Percentiles rank a stretch among this genome's conserved stretches.
These are phyloP conservation scores for Gnathonemus longibarbis DNA, from an alignment of 2,113 vertebrate species.

Conservation along the genomic window DNA sequence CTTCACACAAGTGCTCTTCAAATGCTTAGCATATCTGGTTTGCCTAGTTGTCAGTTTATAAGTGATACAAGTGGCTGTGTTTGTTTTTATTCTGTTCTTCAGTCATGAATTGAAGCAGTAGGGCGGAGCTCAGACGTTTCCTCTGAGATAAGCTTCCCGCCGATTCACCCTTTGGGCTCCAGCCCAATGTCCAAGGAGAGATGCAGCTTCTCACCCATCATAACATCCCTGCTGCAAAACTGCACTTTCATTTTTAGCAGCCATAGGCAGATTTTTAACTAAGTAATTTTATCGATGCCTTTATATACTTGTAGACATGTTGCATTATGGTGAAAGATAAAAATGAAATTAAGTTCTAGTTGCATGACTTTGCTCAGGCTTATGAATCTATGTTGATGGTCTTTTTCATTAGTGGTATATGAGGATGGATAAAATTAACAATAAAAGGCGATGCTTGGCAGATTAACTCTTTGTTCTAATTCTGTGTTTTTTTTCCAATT, in stretches of 20 bases:
- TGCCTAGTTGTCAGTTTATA: neutral
- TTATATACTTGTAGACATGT: neutral
- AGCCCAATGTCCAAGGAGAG: neutral
- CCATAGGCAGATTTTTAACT: neutral
- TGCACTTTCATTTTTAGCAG: neutral
- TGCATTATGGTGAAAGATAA: neutral
- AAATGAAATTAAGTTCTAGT: neutral
- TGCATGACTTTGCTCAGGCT: neutral
- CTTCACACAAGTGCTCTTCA: neutral
- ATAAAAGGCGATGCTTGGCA: neutral
- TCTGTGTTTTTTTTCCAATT: neutral
- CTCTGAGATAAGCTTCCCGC: neutral
- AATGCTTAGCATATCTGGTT: constrained; percentile 31
- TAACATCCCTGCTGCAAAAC: neutral
- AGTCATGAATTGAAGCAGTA: neutral
- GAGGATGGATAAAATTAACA: neutral
- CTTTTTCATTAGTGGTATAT: neutral
- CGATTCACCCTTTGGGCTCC: neutral
- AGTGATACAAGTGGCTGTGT: neutral
- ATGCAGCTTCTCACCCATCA: neutral
- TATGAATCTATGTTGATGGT: neutral
- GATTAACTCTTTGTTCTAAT: neutral
- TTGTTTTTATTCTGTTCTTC: neutral
- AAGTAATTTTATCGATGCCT: neutral
- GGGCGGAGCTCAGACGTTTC: neutral